phyloP scores from a whole-genome alignment of 2,113 vertebrate genomes.

The Verasper variegatus region DNA sequence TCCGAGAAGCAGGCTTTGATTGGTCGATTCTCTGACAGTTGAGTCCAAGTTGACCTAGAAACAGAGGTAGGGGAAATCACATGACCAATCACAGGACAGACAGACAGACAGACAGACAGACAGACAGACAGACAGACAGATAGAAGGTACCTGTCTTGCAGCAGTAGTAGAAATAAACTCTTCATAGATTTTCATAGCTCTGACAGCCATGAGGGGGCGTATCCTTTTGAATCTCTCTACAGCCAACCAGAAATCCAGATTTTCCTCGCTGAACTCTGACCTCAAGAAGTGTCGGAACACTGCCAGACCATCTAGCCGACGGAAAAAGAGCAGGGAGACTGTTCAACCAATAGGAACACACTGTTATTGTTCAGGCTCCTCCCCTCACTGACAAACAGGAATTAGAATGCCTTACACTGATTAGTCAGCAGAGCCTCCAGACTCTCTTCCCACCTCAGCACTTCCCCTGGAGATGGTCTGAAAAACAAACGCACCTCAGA shows the following conservation, averaged over 20 bases:
- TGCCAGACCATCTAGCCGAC: slow-evolving; percentile 87
- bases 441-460: slow-evolving; percentile 90
- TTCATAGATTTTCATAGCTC: slow-evolving; percentile 88
- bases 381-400: neutral
- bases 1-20: slow-evolving; percentile 86
- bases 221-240: slow-evolving; percentile 93
- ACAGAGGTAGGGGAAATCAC: slow-evolving; percentile 7
- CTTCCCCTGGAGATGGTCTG: slow-evolving; percentile 88
- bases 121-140: neutral
- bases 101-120: neutral
- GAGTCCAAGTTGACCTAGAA: slow-evolving; percentile 94
- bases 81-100: slow-evolving; percentile 4
- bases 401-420: slow-evolving; percentile 84
- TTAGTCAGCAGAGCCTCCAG: slow-evolving; percentile 91
- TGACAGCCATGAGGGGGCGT: slow-evolving; percentile 88
- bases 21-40: slow-evolving; percentile 89
- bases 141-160: slow-evolving; percentile 56
- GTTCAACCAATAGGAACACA: neutral
- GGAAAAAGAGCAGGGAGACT: neutral
- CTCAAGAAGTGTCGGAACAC: slow-evolving; percentile 93
- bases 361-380: neutral
- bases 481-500: neutral
- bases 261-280: slow-evolving; percentile 96
- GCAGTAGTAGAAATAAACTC: slow-evolving; percentile 92
- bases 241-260: slow-evolving; percentile 97